Base-by-base conservation (phyloP, 2,113 vertebrate species). In the Hippoglossus stenolepis region DNA sequence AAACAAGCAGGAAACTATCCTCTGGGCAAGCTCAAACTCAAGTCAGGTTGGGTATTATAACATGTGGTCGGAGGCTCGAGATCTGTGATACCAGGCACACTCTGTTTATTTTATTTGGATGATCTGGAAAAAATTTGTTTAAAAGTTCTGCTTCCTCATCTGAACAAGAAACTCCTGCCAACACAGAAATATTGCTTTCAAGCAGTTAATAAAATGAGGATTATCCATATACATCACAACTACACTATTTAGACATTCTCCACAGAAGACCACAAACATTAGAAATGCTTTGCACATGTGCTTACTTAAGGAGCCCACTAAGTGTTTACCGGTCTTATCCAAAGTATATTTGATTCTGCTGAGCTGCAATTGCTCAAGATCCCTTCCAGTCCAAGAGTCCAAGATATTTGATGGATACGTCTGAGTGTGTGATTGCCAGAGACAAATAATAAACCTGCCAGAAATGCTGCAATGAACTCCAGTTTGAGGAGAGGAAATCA, bases 281-380 rank as follows among this genome's bases (percentile, higher is more conserved):
- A 21, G 6, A 45, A 80, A 60, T 51, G 26, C 51, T 7, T 63
- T 70, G 38, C 57, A 68, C 24, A 31, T 80, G 70, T 75, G 65
- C 63, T 80, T 62, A 79, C 47, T 43, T 24, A 7, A 45, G 51
- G 28, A 40, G 31, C 47, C 75, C 12, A 4, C 11, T 40, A 18
- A 70, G 53, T 4, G 18, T 75, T 61, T 74, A 8, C 31, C 61
- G 20, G 13, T 69, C 53, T 75, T 63, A 56, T 82, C 59, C 65
- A 49, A 60, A 72, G 53, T 54, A 18, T 53, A 61, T 77, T 65
- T 76, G 54, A 15, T 61, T 75, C 54, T 57, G 31, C 38, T 75
- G 20, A 57, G 14, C 53, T 56, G 38, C 40, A 62, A 73, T 90
- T 87, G 83, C 87, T 88, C 85, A 84, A 88, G 70, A 70, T 74